A percentile compares a stretch with the other conserved stretches of the same genome.
Conservation (phyloP, 1,140 invertebrate species). For the Lasaia peninsularis region DNA sequence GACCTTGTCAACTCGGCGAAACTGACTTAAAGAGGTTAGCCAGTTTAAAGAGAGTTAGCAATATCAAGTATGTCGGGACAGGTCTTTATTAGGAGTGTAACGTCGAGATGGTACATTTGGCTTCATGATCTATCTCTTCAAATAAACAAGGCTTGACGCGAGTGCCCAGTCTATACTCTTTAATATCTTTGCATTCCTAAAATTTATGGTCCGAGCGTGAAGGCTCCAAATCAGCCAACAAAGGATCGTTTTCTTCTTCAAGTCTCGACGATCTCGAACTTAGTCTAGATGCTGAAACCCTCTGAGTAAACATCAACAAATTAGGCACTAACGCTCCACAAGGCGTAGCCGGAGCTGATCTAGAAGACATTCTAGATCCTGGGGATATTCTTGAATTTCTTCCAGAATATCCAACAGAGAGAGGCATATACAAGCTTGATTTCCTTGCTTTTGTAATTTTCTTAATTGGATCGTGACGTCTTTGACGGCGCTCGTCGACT, state of each 20-base stretch:
- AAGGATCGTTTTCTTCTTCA: slow-evolving; percentile 80
- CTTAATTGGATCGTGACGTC: slow-evolving; percentile 54
- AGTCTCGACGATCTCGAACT: slow-evolving; percentile 74
- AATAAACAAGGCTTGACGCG: neutral
- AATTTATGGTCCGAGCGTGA: slow-evolving; percentile 72
- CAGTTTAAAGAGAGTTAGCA: too few relatives aligned
- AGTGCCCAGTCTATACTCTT: neutral
- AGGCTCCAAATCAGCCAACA: slow-evolving; percentile 77
- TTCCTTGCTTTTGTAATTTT: slow-evolving; percentile 63
- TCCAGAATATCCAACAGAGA: slow-evolving; percentile 51
- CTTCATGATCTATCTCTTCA: neutral
- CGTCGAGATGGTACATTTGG: too few relatives aligned
- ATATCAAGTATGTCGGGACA: too few relatives aligned
- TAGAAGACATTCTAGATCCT: slow-evolving; percentile 64
- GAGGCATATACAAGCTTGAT: slow-evolving; percentile 79
- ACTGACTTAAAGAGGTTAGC: too few relatives aligned
- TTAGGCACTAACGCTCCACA: slow-evolving; percentile 78
- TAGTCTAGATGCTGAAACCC: slow-evolving; percentile 59
- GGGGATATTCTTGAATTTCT: slow-evolving; percentile 48
- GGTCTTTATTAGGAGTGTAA: too few relatives aligned
- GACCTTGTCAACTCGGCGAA: too few relatives aligned
- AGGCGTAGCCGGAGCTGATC: slow-evolving; percentile 87
- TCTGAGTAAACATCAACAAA: slow-evolving; percentile 71
- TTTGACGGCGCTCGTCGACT: slow-evolving; percentile 48
- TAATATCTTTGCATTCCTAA: slow-evolving; percentile 32